phyloP scores from a whole-genome alignment of 2,113 vertebrate genomes.

The Neoarius graeffei region DNA sequence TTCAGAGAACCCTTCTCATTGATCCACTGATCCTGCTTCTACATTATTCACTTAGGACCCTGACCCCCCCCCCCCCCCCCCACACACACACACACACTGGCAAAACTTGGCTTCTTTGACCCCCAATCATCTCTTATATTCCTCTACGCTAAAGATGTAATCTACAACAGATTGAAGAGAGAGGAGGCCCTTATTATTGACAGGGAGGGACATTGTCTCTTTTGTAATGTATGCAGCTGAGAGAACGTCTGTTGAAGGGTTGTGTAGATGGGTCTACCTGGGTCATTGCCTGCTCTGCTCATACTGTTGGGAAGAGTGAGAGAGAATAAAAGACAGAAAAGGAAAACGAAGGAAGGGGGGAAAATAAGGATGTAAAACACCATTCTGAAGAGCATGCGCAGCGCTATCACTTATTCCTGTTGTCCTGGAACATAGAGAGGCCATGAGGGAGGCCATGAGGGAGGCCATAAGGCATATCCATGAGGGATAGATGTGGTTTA shows the following conservation, averaged over 20 bases:
- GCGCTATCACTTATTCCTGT: neutral
- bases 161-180: conserved; percentile 53
- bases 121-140: conserved; percentile 10
- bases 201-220: conserved; percentile 45
- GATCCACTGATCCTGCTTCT: conserved; percentile 48
- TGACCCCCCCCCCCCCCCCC: neutral
- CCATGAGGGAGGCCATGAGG: neutral
- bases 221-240: conserved; percentile 52
- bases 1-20: conserved; percentile 62
- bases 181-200: conserved; percentile 39
- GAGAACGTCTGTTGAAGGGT: conserved; percentile 27
- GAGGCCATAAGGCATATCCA: conserved; percentile 21
- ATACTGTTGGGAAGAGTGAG: conserved; percentile 35
- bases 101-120: conserved; percentile 11
- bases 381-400: neutral
- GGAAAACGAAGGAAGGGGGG: neutral
- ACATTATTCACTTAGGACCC: conserved; percentile 43
- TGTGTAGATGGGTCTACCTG: neutral
- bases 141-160: conserved; percentile 45
- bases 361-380: neutral
- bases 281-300: conserved; percentile 25
- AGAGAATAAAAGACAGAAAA: neutral
- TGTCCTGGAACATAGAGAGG: conserved; percentile 20
- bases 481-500: conserved; percentile 32
- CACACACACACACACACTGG: neutral